These are phyloP conservation scores for Athripsodes cinereus DNA, from an alignment of 2,888 invertebrate species.

Conservation along the genomic window DNA sequence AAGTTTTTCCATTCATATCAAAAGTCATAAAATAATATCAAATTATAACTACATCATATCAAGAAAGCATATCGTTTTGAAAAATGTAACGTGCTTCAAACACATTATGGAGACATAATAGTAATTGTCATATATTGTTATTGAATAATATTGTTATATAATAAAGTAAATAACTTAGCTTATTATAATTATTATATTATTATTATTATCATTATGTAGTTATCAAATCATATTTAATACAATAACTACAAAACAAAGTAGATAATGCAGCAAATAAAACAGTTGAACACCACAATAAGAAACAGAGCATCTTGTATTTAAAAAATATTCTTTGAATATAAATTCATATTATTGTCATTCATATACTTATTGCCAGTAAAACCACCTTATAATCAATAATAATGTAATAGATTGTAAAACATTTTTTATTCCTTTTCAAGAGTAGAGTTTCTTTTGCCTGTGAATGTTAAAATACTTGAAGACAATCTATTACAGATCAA, in stretches of 20 bases:
- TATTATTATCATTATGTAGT: slow-evolving; percentile 5
- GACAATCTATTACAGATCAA: too few species aligned
- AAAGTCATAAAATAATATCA: slow-evolving; percentile 6
- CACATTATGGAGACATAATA: not conserved
- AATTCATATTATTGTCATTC: too few species aligned
- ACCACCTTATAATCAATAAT: too few species aligned
- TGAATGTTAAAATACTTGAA: too few species aligned
- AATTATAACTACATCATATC: slow-evolving; percentile 18
- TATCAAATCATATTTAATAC: slow-evolving; percentile 15
- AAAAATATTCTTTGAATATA: too few species aligned
- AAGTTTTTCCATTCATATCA: not conserved
- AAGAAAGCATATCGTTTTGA: slow-evolving; percentile 14
- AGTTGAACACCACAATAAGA: too few species aligned
- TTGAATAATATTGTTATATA: slow-evolving; percentile 16
- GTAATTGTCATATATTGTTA: slow-evolving; percentile 10
- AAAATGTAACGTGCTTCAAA: slow-evolving; percentile 10
- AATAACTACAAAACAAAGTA: not conserved
- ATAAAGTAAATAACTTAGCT: slow-evolving; percentile 13
- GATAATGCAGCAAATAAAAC: too few species aligned
- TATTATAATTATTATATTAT: slow-evolving; percentile 5
- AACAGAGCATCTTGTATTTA: too few species aligned
- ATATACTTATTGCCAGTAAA: too few species aligned
- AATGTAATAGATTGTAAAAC: too few species aligned
- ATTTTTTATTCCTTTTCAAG: too few species aligned
- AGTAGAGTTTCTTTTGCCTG: too few species aligned